Evolutionary conservation across 2,888 invertebrate species (phyloP).

Genomic region (Lissocephala sabroskyi): DNA sequence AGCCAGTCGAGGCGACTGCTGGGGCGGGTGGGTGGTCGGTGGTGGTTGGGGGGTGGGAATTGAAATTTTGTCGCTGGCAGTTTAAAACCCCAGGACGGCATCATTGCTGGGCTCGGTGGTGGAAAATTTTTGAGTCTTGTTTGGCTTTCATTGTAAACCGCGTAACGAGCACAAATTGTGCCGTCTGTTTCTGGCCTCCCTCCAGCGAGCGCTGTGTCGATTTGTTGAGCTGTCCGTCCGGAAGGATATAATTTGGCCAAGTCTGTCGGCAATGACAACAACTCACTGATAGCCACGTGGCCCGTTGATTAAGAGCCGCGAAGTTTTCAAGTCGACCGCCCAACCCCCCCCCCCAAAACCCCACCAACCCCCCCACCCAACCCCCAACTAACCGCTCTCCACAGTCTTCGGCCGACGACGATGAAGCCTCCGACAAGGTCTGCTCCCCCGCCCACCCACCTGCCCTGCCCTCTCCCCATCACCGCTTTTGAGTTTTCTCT

Average conservation of each 20-base stretch:
- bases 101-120: too few species aligned
- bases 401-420: constrained; percentile 69
- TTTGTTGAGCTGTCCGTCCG: constrained; percentile 5
- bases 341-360: too few species aligned
- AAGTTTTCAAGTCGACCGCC: too few species aligned
- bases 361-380: too few species aligned
- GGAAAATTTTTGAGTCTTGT: constrained; percentile 9
- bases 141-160: constrained; percentile 39
- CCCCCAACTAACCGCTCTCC: too few species aligned
- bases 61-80: constrained; percentile 2
- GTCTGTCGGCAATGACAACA: not conserved
- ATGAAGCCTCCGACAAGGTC: constrained; percentile 72
- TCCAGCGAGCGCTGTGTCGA: not conserved
- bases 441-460: constrained; percentile 59
- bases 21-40: constrained; percentile 3
- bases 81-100: too few species aligned
- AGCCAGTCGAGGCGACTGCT: constrained; percentile 2
- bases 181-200: constrained; percentile 1
- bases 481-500: not conserved
- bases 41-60: constrained; percentile 4
- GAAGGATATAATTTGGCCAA: constrained; percentile 17
- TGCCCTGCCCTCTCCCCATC: constrained; percentile 55
- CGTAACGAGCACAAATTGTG: constrained; percentile 66
- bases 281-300: not conserved
- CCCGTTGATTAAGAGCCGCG: too few species aligned